Base-by-base conservation (phyloP, 2,113 vertebrate genomes). In the Epinephelus moara region DNA sequence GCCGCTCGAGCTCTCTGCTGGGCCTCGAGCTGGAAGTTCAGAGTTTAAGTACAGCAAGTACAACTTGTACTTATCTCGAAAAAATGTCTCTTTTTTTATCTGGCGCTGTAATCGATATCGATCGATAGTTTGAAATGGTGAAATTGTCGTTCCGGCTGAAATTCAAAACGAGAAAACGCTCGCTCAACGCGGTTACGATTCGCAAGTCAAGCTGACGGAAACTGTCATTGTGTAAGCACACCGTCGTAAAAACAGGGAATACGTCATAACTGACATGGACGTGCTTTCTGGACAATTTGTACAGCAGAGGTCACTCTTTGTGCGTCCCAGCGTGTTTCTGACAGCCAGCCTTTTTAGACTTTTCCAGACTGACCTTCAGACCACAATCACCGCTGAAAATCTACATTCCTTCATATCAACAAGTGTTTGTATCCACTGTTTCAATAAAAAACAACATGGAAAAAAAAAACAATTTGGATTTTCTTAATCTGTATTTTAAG, bases 211-310 rank as follows among this genome's bases (percentile, higher is more conserved):
- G 84, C 67, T 94, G 84, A 92, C 93, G 94, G 91, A 95, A 95
- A 94, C 77, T 88, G 90, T 86, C 90, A 91, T 91, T 91, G 93
- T 88, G 87, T 87, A 88, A 92, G 91, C 93, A 91, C 91, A 89
- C 91, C 93, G 94, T 94, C 94, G 94, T 93, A 94, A 94, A 93
- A 88, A 61, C 53, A 70, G 71, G 14, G 14, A 3, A 12, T n/a
- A 90, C 90, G 94, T 93, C 92, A 90, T 33, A 62, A 4, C 30
- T 50, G 75, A 87, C 79, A 61, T 12, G 61, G 67, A 63, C 66
- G 55, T 4, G 68, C 59, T 15, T 23, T 61, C 8, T n/a, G 45
- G 67, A 6, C 40, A 19, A 1, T 67, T 30, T 76, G 70, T 63
- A 82, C 93, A 78, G 89, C 6, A 90, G 87, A 89, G 86, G 89